Evolutionary conservation across 2,888 invertebrate species (phyloP).

Genomic region (Eupithecia pulchellata): DNA sequence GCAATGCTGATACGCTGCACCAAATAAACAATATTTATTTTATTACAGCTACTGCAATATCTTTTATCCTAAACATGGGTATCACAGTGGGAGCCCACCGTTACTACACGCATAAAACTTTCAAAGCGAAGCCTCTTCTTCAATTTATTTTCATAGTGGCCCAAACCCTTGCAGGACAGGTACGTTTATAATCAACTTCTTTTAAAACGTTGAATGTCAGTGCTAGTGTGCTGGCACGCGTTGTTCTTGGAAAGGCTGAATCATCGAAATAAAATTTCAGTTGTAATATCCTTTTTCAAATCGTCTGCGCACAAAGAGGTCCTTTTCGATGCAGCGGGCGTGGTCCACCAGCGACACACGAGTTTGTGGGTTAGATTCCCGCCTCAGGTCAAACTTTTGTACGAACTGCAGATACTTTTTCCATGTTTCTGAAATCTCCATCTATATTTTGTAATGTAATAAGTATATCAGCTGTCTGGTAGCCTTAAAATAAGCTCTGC

Average conservation of each 20-base stretch:
- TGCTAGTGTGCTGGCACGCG: background rate
- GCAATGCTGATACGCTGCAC: too few species aligned
- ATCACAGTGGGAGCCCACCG: constrained; percentile 94
- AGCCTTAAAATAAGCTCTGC: too few species aligned
- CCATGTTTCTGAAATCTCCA: too few species aligned
- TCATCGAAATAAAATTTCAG: background rate
- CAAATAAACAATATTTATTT: background rate
- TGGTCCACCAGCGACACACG: too few species aligned
- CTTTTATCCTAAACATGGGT: constrained; percentile 78
- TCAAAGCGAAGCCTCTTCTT: constrained; percentile 89
- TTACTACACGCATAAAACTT: constrained; percentile 91
- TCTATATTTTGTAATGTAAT: too few species aligned
- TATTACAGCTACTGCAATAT: constrained; percentile 44
- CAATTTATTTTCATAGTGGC: constrained; percentile 86
- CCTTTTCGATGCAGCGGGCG: too few species aligned
- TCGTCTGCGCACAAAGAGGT: too few species aligned
- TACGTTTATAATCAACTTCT: constrained; percentile 58
- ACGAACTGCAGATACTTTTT: too few species aligned
- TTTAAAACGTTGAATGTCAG: background rate
- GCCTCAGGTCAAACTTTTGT: background rate
- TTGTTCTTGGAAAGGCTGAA: too few species aligned
- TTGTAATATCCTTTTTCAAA: background rate
- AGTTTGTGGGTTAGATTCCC: too few species aligned
- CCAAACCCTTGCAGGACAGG: constrained; percentile 92
- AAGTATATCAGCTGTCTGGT: too few species aligned